These are phyloP conservation scores for Mimumesa dahlbomi DNA, from an alignment of 2,888 invertebrate genomes.

Conservation along the genomic window DNA sequence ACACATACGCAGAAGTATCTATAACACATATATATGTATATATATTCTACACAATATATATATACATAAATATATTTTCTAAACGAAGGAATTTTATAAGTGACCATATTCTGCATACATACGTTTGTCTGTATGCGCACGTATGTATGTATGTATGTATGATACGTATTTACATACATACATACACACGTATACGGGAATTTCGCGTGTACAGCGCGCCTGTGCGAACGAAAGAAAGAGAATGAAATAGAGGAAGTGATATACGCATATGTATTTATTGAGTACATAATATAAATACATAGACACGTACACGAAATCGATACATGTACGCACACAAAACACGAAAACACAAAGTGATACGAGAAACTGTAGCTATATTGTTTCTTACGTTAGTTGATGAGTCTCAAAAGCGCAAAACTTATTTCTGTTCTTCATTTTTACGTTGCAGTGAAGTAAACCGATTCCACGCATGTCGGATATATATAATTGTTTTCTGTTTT, in stretches of 20 bases:
- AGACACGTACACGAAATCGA: slow-evolving; percentile 8
- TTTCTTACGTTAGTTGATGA: slow-evolving; percentile 32
- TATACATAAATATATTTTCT: slow-evolving; percentile 60
- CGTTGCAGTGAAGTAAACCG: no score
- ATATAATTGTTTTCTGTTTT: no score
- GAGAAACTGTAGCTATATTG: no score
- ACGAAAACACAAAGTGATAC: slow-evolving; percentile 4
- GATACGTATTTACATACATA: not conserved
- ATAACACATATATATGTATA: slow-evolving; percentile 21
- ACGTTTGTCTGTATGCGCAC: slow-evolving; percentile 14
- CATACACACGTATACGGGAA: not conserved
- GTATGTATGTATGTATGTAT: slow-evolving; percentile 12
- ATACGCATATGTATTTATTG: slow-evolving; percentile 46
- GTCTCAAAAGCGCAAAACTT: slow-evolving; percentile 48
- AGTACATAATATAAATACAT: slow-evolving; percentile 6
- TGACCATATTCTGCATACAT: slow-evolving; percentile 63
- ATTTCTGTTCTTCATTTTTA: no score
- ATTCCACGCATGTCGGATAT: no score
- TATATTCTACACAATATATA: slow-evolving; percentile 41
- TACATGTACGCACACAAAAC: slow-evolving; percentile 14
- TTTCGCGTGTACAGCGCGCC: not conserved
- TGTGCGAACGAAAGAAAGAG: slow-evolving; percentile 41
- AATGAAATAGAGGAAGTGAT: slow-evolving; percentile 38
- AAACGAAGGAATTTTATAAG: slow-evolving; percentile 66
- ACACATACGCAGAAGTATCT: slow-evolving; percentile 33